Evolutionary conservation across 1,140 invertebrate genomes (phyloP).

Genomic region (Drosophila cardini): DNA sequence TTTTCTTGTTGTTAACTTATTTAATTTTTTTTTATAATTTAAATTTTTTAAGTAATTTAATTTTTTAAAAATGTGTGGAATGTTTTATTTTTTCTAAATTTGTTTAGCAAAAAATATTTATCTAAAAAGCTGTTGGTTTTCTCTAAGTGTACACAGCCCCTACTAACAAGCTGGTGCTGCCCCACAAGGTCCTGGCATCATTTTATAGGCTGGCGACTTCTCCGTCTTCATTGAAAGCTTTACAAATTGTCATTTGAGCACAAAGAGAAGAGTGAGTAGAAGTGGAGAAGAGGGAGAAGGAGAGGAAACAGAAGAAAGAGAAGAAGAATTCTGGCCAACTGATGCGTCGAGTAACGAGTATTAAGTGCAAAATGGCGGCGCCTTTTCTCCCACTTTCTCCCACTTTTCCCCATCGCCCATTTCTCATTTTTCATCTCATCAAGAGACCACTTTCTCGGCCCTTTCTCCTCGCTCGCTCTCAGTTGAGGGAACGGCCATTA

Average conservation of each 20-base stretch:
- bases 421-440: not conserved
- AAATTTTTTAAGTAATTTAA: too few relatives aligned
- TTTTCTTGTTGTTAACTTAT: too few relatives aligned
- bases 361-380: slow-evolving; percentile 73
- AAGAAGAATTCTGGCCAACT: not conserved
- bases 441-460: not conserved
- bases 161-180: not conserved
- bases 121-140: too few relatives aligned
- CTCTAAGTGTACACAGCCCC: too few relatives aligned
- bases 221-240: slow-evolving; percentile 68
- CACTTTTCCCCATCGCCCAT: too few relatives aligned
- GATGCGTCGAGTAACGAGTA: slow-evolving; percentile 48
- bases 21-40: too few relatives aligned
- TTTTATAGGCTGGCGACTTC: slow-evolving; percentile 64
- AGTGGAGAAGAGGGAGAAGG: slow-evolving; percentile 1
- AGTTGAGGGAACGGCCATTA: slow-evolving; percentile 55
- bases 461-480: not conserved
- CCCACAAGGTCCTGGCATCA: slow-evolving; percentile 28
- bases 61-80: too few relatives aligned
- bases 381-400: not conserved
- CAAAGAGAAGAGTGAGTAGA: slow-evolving; percentile 6
- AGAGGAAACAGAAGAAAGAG: not conserved
- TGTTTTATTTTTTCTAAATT: too few relatives aligned
- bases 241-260: slow-evolving; percentile 81
- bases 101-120: too few relatives aligned